A percentile compares a stretch with the other conserved stretches of the same genome.
Conservation (phyloP, 2,113 vertebrate genomes). For the Hippocampus mohnikei region DNA sequence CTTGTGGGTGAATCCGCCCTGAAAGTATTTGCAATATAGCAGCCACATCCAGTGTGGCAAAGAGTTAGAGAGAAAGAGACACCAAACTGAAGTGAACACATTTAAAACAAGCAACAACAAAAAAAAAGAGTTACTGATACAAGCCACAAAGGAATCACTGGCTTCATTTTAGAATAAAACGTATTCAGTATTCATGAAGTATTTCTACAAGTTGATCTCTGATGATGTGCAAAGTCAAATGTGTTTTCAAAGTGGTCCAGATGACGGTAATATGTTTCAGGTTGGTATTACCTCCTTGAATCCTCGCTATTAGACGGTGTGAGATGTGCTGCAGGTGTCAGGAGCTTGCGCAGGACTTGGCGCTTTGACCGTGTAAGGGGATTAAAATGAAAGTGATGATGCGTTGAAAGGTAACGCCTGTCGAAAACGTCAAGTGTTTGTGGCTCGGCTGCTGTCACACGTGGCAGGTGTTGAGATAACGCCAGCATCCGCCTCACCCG, state of each 20-base stretch:
- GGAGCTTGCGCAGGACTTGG: slow-evolving; percentile 45
- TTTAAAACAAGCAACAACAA: too few relatives aligned
- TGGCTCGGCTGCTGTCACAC: slow-evolving; percentile 61
- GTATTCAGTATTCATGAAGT: slow-evolving; percentile 13
- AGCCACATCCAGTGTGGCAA: slow-evolving; percentile 12
- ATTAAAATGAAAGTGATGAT: slow-evolving; percentile 74
- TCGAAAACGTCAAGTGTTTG: slow-evolving; percentile 65
- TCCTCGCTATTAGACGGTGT: slow-evolving; percentile 50
- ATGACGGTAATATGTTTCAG: slow-evolving; percentile 46
- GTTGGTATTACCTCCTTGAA: slow-evolving; percentile 53
- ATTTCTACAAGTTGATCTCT: slow-evolving; percentile 28
- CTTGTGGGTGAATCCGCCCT: slow-evolving; percentile 14
- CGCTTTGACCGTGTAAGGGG: slow-evolving; percentile 69
- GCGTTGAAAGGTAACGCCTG: slow-evolving; percentile 69
- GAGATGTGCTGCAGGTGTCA: slow-evolving; percentile 55
- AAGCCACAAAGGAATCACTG: slow-evolving; percentile 2
- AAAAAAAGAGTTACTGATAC: slow-evolving; percentile 10
- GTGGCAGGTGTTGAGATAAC: slow-evolving; percentile 68
- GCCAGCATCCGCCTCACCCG: slow-evolving; percentile 63
- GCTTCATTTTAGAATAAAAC: slow-evolving; percentile 4
- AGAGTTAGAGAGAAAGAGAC: slow-evolving; percentile 20
- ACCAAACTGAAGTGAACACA: slow-evolving; percentile 23
- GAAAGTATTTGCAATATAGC: slow-evolving; percentile 35
- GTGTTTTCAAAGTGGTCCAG: slow-evolving; percentile 38
- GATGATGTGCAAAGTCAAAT: slow-evolving; percentile 13